Evolutionary conservation across 2,797 vertebrate genomes (phyloP).

Genomic region (Brachyrhaphis roseni): DNA sequence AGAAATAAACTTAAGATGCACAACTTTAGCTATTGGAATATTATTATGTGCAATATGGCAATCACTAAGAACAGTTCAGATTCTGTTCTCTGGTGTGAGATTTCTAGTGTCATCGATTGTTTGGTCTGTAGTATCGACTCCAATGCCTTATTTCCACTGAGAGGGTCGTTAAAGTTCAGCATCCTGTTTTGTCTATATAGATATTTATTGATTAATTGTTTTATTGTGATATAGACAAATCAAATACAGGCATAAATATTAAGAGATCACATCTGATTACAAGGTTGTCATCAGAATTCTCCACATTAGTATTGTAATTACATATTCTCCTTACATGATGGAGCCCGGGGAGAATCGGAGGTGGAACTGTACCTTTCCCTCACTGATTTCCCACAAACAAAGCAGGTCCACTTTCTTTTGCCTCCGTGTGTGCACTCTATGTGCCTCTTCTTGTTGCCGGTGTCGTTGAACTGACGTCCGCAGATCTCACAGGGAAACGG

Average conservation of each 20-base stretch:
- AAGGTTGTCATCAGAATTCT: not conserved
- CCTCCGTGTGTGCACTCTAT: conserved; percentile 98
- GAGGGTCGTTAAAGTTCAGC: too few species aligned
- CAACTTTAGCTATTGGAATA: not conserved
- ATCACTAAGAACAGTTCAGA: not conserved
- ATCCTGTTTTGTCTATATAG: too few species aligned
- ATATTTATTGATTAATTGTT: too few species aligned
- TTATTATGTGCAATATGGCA: not conserved
- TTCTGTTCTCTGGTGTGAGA: not conserved
- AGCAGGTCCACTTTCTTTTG: conserved; percentile 97
- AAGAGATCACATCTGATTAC: too few species aligned
- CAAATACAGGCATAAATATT: too few species aligned
- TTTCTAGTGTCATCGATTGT: not conserved
- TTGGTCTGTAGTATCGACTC: not conserved
- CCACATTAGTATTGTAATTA: not conserved
- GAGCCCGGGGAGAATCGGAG: not conserved
- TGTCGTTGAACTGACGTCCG: conserved; percentile 98
- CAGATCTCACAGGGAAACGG: conserved; percentile 98
- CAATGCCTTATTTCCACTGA: too few species aligned
- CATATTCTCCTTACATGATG: not conserved
- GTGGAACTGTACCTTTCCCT: conserved; percentile 87
- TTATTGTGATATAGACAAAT: too few species aligned
- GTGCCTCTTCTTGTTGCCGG: conserved; percentile 95
- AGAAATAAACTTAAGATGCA: not conserved
- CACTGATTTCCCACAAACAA: conserved; percentile 95